Evolutionary conservation across 37 sponge, comb jelly and placozoan genomes (phyloP).

Genomic region (Geodia barretti): DNA sequence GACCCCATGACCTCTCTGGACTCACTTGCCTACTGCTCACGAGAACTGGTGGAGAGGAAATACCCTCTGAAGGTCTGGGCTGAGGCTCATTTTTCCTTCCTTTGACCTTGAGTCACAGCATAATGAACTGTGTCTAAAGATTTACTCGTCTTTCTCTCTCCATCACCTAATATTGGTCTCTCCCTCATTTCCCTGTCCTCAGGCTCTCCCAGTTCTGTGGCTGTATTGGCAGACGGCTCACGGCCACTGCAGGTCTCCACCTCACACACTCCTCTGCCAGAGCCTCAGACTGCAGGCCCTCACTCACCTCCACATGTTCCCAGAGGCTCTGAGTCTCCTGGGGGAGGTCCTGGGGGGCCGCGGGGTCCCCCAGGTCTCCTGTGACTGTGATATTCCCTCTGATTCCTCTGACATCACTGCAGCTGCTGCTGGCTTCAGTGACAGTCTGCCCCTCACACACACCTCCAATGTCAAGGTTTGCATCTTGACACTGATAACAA

Average conservation of each 20-base stretch:
- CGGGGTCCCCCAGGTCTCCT: constrained; percentile 52
- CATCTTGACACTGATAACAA: not conserved
- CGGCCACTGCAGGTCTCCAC: constrained; percentile 36
- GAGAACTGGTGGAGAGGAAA: not conserved
- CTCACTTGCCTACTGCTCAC: not conserved
- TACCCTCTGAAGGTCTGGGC: not conserved
- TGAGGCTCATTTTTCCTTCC: not conserved
- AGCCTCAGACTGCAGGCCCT: constrained; percentile 49
- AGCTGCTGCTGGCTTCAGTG: constrained; percentile 16
- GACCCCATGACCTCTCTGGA: constrained; percentile 36
- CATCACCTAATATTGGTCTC: not conserved
- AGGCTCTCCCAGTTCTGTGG: constrained; percentile 78
- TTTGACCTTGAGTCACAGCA: not conserved
- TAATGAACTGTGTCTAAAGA: not conserved
- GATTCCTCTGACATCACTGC: not conserved
- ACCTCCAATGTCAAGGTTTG: constrained; percentile 44
- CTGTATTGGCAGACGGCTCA: constrained; percentile 68
- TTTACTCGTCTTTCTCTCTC: not conserved
- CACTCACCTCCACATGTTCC: constrained; percentile 53
- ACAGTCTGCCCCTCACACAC: constrained; percentile 24
- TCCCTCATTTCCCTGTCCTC: not conserved
- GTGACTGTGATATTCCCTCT: constrained; percentile 16
- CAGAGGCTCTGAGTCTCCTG: constrained; percentile 53
- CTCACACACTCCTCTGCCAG: constrained; percentile 49
- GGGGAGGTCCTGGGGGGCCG: constrained; percentile 48